Conservation (phyloP, 2,113 vertebrate genomes). For the Morone chrysops region DNA sequence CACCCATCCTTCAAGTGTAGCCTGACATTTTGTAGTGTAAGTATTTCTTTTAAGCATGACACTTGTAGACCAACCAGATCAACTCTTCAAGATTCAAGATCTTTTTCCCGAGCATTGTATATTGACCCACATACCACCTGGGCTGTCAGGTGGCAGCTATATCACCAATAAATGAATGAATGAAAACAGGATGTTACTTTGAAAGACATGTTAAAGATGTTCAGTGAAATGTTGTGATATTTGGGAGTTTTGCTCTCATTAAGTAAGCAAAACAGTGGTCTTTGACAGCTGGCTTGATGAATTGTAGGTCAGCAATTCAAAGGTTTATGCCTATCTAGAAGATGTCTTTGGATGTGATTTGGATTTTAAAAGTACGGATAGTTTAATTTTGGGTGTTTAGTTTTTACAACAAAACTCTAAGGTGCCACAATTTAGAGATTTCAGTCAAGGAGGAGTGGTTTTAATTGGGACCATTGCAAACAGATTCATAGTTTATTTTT, state of each 20-base stretch:
- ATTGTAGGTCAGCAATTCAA: background rate
- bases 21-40: too few relatives aligned
- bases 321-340: background rate
- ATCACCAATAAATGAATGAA: too few relatives aligned
- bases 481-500: background rate
- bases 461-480: background rate
- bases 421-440: background rate
- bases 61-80: too few relatives aligned
- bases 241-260: too few relatives aligned
- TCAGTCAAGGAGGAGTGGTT: background rate
- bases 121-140: too few relatives aligned
- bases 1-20: too few relatives aligned
- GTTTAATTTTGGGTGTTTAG: conserved; percentile 10
- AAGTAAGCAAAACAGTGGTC: too few relatives aligned
- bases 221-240: background rate
- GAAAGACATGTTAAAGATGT: background rate
- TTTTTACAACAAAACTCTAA: background rate
- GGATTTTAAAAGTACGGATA: background rate
- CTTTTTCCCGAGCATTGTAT: too few relatives aligned
- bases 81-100: too few relatives aligned
- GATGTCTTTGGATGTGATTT: background rate
- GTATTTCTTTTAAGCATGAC: too few relatives aligned
- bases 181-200: too few relatives aligned
- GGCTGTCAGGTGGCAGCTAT: too few relatives aligned
- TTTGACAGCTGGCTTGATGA: conserved; percentile 2